Base-by-base conservation (phyloP, 2,888 invertebrate species). In the Philaethria dido region DNA sequence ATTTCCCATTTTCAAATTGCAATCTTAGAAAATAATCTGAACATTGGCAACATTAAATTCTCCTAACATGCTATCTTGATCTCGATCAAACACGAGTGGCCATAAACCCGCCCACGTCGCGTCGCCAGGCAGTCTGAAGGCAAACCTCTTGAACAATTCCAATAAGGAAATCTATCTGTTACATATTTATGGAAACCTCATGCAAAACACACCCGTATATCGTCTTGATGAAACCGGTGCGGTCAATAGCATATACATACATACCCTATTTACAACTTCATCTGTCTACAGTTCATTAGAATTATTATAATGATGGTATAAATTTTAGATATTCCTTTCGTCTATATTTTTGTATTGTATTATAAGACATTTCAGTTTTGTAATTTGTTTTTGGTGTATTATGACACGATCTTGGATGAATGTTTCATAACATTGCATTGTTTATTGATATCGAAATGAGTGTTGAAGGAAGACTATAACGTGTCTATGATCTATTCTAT, bases 51-150 rank as follows among this genome's bases (percentile, higher is more conserved):
- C 63, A 66, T 69, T 66, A 63, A 66, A 69, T 66, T 64, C 60
- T 47, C 52, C 36, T 54, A 62, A 39, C 59, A 57, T 48, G 22
- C 54, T 59, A 68, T 62, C 63, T 61, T 42, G 44, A 61, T 68
- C 68, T 62, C 59, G 57, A 67, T 59, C 61, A 61, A 64, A 66
- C 61, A 62, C 68, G 65, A 64, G 39, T 47, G 63, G 62, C 61
- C 59, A 62, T 66, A 62, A 55, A 65, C 60, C 66, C 72, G 71
- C 76, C 76, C 72, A 74, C 74, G 73, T 71, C 72, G 66, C 68
- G 82, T 73, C 87, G 88, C 89, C 88, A 81, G 71, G 82, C 86
- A 72, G 88, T 88, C 89, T 89, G 84, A 85, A 86, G 83, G 84
- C 77, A 77, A 84, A 84, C 84, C 75, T 79, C 81, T 82, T 75